Evolutionary conservation across 1,140 invertebrate species (phyloP).

Genomic region (Drosophila lini): DNA sequence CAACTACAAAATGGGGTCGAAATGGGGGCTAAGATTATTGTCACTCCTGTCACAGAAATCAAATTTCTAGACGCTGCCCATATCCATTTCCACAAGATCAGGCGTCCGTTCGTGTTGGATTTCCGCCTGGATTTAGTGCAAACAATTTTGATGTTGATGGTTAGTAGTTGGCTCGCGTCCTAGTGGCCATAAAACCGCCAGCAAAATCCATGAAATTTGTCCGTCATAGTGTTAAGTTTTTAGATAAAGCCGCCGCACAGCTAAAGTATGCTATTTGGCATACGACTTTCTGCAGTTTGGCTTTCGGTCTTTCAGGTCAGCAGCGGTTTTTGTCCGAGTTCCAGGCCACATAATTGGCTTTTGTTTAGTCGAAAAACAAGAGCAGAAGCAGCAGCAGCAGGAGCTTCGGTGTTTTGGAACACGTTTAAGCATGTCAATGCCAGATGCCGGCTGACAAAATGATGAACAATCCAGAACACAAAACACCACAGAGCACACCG

Average conservation of each 20-base stretch:
- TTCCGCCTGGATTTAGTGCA: constrained; percentile 11
- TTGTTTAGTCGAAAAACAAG: constrained; percentile 26
- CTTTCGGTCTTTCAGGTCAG: constrained; percentile 18
- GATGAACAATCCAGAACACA: constrained; percentile 56
- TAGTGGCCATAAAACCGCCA: constrained; percentile 6
- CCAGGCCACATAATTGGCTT: constrained; percentile 56
- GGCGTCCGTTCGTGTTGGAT: constrained; percentile 21
- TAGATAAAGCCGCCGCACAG: constrained; percentile 16
- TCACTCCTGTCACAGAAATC: constrained; percentile 41
- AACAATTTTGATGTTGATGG: constrained; percentile 29
- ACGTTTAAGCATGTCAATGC: constrained; percentile 67
- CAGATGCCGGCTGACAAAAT: constrained; percentile 60
- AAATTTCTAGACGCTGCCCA: constrained; percentile 9
- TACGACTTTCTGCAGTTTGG: constrained; percentile 19
- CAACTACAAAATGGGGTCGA: constrained; percentile 68
- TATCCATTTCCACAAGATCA: constrained; percentile 13
- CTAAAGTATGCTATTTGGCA: constrained; percentile 36
- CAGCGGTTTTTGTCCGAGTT: constrained; percentile 29
- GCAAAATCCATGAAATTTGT: constrained; percentile 30
- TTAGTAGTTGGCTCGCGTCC: constrained; percentile 1
- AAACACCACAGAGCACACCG: constrained; percentile 25
- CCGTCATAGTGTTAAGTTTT: constrained; percentile 34
- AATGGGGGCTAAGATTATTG: constrained; percentile 29
- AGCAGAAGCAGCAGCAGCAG: neutral
- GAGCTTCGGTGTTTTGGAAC: constrained; percentile 26